Evolutionary conservation across 2,888 invertebrate species (phyloP).

Genomic region (Erpobdella octoculata): DNA sequence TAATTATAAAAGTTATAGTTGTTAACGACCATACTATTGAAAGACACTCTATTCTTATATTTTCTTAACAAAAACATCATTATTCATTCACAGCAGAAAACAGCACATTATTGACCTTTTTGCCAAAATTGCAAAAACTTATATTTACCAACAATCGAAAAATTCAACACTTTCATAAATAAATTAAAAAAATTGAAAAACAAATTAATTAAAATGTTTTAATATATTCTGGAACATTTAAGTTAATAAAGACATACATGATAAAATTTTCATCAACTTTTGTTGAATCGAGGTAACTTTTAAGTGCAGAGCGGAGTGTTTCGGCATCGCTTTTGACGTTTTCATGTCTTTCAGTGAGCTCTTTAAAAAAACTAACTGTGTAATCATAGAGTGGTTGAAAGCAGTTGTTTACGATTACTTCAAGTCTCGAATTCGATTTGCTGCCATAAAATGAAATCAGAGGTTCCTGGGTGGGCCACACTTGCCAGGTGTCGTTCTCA

Average conservation of each 20-base stretch:
- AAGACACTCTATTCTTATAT: too few relatives aligned
- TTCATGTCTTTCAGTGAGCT: neutral
- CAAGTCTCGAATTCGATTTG: neutral
- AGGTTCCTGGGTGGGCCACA: neutral
- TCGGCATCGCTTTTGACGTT: neutral
- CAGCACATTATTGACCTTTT: too few relatives aligned
- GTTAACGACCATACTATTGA: too few relatives aligned
- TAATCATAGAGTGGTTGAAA: neutral
- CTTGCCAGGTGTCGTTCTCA: neutral
- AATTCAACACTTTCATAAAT: too few relatives aligned
- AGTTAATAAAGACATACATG: neutral
- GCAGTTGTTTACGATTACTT: neutral
- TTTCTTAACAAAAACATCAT: too few relatives aligned
- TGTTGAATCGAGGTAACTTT: neutral
- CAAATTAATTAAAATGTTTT: too few relatives aligned
- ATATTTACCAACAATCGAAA: too few relatives aligned
- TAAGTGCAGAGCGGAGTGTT: neutral
- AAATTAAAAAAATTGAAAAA: too few relatives aligned
- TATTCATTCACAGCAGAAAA: too few relatives aligned
- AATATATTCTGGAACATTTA: neutral
- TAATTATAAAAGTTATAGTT: too few relatives aligned
- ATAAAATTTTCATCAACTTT: constrained; percentile 6
- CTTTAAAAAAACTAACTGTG: neutral
- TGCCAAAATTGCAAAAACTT: too few relatives aligned
- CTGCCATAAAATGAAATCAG: neutral